Percentiles rank a stretch among this genome's conserved stretches.
These are phyloP conservation scores for Phyto melanocephala DNA, from an alignment of 2,888 invertebrate genomes.

Conservation along the genomic window DNA sequence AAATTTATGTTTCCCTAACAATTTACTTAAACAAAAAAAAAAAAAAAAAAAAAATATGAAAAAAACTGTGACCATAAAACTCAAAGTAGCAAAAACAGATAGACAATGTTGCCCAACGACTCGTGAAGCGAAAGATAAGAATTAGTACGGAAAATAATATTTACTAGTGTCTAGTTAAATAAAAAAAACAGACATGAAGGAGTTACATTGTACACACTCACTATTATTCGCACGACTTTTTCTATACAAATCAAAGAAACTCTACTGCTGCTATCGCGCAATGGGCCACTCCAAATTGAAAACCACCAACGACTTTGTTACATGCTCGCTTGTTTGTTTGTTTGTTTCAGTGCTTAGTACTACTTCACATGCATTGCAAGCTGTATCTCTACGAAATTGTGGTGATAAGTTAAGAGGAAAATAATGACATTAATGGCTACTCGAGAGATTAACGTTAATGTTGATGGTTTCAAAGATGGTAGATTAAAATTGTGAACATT, in stretches of 20 bases:
- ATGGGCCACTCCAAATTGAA: neutral
- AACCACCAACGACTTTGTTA: neutral
- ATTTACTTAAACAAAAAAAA: neutral
- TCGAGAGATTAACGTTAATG: constrained; percentile 55
- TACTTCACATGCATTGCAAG: constrained; percentile 19
- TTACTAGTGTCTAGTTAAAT: constrained; percentile 8
- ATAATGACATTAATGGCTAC: constrained; percentile 60
- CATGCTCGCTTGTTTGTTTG: neutral
- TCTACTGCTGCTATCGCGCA: neutral
- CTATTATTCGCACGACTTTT: constrained; percentile 7
- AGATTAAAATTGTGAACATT: constrained; percentile 40
- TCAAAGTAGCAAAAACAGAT: neutral
- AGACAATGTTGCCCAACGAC: constrained; percentile 24
- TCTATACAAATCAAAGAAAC: constrained; percentile 6
- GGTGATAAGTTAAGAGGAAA: constrained; percentile 56
- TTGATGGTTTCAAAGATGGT: constrained; percentile 34
- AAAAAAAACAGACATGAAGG: constrained; percentile 13
- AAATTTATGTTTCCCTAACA: neutral
- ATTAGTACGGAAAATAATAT: constrained; percentile 5
- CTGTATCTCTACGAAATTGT: constrained; percentile 38
- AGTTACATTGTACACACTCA: neutral
- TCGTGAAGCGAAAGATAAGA: constrained; percentile 39
- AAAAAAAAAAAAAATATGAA: neutral
- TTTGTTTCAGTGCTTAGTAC: neutral
- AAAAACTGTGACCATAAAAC: neutral